Conservation (phyloP, 2,797 vertebrate genomes). For the Mallotus villosus region DNA sequence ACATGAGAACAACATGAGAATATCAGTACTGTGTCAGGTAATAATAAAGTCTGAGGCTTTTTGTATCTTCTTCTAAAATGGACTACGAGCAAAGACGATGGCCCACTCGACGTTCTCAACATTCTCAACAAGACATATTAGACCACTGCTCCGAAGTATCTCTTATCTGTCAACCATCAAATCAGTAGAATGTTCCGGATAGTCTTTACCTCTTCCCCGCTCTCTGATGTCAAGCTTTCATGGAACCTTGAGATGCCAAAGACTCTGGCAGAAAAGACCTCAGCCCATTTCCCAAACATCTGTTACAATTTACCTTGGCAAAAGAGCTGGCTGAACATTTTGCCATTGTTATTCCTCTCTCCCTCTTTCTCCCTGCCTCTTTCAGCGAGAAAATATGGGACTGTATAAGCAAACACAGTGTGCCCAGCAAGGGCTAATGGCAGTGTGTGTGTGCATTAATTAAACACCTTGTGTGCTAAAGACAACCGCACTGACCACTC, state of each 20-base stretch:
- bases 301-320: slow-evolving; percentile 60
- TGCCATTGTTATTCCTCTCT: slow-evolving; percentile 50
- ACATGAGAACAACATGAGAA: no score
- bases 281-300: slow-evolving; percentile 47
- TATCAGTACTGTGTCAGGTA: no score
- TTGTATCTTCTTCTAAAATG: not conserved
- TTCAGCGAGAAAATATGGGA: slow-evolving; percentile 42
- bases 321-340: slow-evolving; percentile 46
- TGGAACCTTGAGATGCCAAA: slow-evolving; percentile 56
- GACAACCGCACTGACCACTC: slow-evolving; percentile 21
- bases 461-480: slow-evolving; percentile 40
- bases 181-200: slow-evolving; percentile 40
- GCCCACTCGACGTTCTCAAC: not conserved
- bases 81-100: not conserved
- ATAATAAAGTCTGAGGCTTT: not conserved
- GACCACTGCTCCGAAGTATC: not conserved
- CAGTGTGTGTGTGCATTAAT: slow-evolving; percentile 42
- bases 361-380: slow-evolving; percentile 1
- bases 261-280: slow-evolving; percentile 43
- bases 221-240: slow-evolving; percentile 58
- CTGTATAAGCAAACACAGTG: slow-evolving; percentile 39
- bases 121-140: not conserved
- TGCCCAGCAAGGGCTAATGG: slow-evolving; percentile 24
- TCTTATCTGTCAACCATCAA: slow-evolving; percentile 21
- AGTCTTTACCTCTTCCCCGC: slow-evolving; percentile 37